Percentiles rank a stretch among this genome's conserved stretches.
These are phyloP conservation scores for Sebastes fasciatus DNA, from an alignment of 2,113 vertebrate species.

Conservation along the genomic window DNA sequence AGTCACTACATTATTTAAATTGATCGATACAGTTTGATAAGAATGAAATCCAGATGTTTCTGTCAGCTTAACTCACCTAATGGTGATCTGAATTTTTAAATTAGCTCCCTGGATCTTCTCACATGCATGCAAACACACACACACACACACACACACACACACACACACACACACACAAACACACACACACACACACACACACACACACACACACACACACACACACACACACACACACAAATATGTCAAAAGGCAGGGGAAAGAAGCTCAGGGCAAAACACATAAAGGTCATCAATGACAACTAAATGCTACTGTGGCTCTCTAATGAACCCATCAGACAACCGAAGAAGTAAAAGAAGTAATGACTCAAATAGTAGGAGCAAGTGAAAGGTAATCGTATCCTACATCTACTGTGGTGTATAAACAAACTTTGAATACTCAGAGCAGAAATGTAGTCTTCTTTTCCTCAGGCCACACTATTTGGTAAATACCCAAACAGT, in stretches of 20 bases:
- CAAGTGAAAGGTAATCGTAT: neutral
- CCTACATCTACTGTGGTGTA: neutral
- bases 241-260: conserved; percentile 49
- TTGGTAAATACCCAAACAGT: neutral
- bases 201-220: neutral
- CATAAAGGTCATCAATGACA: conserved; percentile 69
- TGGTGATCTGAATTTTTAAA: conserved; percentile 17
- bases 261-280: conserved; percentile 69
- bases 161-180: conserved; percentile 19
- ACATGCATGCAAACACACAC: conserved; percentile 24
- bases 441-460: neutral
- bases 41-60: conserved; percentile 1
- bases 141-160: conserved; percentile 30
- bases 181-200: conserved; percentile 4
- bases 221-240: conserved; percentile 36
- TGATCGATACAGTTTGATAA: neutral
- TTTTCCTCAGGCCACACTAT: neutral
- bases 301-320: conserved; percentile 54
- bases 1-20: neutral
- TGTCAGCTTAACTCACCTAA: conserved; percentile 1
- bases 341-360: neutral
- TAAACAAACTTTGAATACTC: neutral
- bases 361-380: conserved; percentile 9
- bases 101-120: neutral
- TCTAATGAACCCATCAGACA: conserved; percentile 46